phyloP scores from a whole-genome alignment of 2,888 invertebrate species.

The Operophtera brumata region DNA sequence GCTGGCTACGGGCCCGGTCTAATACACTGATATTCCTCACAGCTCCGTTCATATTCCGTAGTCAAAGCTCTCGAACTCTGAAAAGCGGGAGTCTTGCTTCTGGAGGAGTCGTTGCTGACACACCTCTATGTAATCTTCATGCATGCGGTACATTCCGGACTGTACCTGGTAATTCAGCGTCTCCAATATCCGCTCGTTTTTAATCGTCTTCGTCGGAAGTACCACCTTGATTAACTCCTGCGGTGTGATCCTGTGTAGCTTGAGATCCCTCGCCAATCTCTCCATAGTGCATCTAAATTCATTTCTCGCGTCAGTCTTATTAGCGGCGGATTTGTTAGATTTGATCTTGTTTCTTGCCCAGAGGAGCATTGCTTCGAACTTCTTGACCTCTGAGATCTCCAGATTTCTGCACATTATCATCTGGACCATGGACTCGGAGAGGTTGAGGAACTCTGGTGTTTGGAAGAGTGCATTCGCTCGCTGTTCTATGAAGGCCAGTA shows the following conservation, averaged over 20 bases:
- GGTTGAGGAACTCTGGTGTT: conserved; percentile 89
- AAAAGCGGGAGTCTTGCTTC: conserved; percentile 93
- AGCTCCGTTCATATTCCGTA: conserved; percentile 83
- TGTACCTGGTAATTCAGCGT: conserved; percentile 96
- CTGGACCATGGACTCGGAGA: conserved; percentile 97
- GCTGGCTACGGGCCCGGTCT: conserved; percentile 44
- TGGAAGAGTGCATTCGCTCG: conserved; percentile 92
- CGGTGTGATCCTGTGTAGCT: conserved; percentile 94
- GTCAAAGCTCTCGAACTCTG: conserved; percentile 91
- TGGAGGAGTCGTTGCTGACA: conserved; percentile 92
- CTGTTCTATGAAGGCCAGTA: conserved; percentile 93
- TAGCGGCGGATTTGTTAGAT: conserved; percentile 85
- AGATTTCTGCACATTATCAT: conserved; percentile 96
- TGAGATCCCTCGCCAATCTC: conserved; percentile 91
- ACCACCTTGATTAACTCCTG: conserved; percentile 96
- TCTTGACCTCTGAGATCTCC: conserved; percentile 92
- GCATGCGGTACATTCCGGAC: conserved; percentile 94
- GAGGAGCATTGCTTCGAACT: conserved; percentile 95
- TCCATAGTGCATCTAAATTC: conserved; percentile 97
- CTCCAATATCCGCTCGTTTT: conserved; percentile 94
- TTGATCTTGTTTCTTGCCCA: conserved; percentile 94
- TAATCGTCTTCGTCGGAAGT: conserved; percentile 94
- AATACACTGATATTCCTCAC: conserved; percentile 78
- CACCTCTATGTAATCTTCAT: conserved; percentile 92
- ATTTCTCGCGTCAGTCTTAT: conserved; percentile 90